Evolutionary conservation across 2,797 vertebrate genomes (phyloP), one percentile per base, ranked within the genome.

Genomic region (Ibycter americanus): DNA sequence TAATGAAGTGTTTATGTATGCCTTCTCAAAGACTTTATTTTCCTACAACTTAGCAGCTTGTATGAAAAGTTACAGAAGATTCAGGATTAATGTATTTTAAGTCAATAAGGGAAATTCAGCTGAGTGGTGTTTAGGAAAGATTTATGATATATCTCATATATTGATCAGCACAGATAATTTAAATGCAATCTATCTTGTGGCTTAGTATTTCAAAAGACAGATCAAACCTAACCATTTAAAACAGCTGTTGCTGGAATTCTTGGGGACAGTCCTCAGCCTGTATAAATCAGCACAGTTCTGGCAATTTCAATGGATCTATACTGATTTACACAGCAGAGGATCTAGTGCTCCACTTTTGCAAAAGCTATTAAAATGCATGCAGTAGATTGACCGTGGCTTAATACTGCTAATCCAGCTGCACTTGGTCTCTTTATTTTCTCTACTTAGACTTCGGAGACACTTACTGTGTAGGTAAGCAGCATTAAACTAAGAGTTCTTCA

Each of bases 401-500:
- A 72, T 68, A 54, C 65, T 61, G 54, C 66, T 95, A 95, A 95
- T 95, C 87, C 83, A 93, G 62, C 73, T 84, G 80, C 77, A 73
- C 58, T 79, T 40, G 22, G 59, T 78, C 68, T 94, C 74, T 83
- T 47, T 72, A 14, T 92, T 94, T 87, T 87, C 63, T 87, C 78
- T 83, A 1, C 80, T 73, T 71, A 92, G 73, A 70, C 74, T 90
- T 94, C 8, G 9, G 78, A 94, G 83, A 82, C 42, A 62, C 77
- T 83, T 71, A 23, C 67, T 61, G 25, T 68, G 46, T 25, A 92
- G 81, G 92, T 85, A 92, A 93, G 96, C 74, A 94, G 63, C 87
- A 95, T 89, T 85, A 94, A 92, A 88, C 63, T 79, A 74, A 87
- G 78, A 92, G 65, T 77, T 89, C 86, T 96, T 96, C 86, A 96